A percentile compares a stretch with the other conserved stretches of the same genome.
Evolutionary conservation across 2,113 vertebrate genomes (phyloP).

Genomic region (Ramphastos sulfuratus): DNA sequence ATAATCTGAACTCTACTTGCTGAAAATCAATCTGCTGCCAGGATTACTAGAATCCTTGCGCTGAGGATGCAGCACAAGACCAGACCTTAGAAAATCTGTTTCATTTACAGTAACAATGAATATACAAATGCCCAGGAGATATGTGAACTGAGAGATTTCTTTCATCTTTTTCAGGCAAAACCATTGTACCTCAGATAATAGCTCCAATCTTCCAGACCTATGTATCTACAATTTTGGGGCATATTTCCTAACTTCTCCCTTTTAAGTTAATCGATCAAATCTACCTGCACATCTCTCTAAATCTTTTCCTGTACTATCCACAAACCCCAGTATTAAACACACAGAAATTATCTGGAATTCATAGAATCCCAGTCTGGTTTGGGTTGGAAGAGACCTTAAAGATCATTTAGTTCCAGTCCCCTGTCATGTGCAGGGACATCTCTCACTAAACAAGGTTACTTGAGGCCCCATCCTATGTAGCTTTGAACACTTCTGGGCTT

Average conservation of each 20-base stretch:
- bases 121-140: neutral
- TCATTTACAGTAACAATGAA: neutral
- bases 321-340: neutral
- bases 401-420: too few relatives aligned
- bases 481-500: too few relatives aligned
- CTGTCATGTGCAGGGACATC: too few relatives aligned
- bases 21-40: neutral
- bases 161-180: neutral
- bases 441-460: too few relatives aligned
- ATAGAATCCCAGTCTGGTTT: too few relatives aligned
- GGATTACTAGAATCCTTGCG: neutral
- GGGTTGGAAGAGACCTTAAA: too few relatives aligned
- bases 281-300: neutral
- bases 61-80: neutral
- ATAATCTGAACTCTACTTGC: slow-evolving; percentile 1
- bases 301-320: neutral
- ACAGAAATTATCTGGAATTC: neutral
- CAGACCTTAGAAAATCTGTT: neutral
- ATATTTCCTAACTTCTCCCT: neutral
- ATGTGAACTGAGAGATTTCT: neutral
- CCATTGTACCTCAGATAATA: neutral
- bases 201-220: neutral
- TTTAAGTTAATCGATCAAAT: neutral
- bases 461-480: too few relatives aligned
- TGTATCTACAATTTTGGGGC: neutral